phyloP scores from a whole-genome alignment of 2,113 vertebrate genomes.

The Opisthocomus hoazin region DNA sequence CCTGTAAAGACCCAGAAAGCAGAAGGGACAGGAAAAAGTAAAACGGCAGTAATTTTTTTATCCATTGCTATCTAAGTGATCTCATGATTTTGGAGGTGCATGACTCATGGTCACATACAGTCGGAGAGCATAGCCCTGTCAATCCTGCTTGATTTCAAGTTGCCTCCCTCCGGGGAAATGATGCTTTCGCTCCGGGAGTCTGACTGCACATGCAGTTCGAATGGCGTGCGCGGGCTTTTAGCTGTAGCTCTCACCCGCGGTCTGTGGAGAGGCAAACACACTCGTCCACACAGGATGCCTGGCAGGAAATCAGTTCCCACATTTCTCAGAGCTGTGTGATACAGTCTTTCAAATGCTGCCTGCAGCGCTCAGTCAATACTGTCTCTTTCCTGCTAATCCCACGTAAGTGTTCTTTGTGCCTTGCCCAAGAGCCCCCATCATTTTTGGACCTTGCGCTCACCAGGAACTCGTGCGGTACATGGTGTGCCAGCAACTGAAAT shows the following conservation, averaged over 20 bases:
- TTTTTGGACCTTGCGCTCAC: background rate
- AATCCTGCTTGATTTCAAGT: background rate
- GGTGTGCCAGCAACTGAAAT: background rate
- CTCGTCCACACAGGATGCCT: background rate
- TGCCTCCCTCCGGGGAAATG: background rate
- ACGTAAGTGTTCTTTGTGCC: background rate
- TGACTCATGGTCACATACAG: background rate
- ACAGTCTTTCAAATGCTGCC: background rate
- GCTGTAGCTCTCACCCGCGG: background rate
- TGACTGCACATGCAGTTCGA: background rate
- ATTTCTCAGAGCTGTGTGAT: background rate
- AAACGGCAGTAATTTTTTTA: background rate
- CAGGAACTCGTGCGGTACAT: accelerated
- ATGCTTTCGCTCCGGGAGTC: background rate
- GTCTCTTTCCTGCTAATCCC: background rate
- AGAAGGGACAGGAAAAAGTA: background rate
- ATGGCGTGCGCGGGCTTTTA: accelerated
- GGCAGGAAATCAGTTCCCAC: background rate
- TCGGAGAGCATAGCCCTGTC: accelerated
- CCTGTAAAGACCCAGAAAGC: background rate
- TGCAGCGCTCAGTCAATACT: background rate
- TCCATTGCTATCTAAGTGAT: background rate
- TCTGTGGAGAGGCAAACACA: background rate
- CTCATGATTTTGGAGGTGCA: background rate
- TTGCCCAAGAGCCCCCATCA: background rate